These are phyloP conservation scores for Pseudocheirus occidentalis DNA, from an alignment of 2,797 vertebrate genomes.

Conservation along the genomic window DNA sequence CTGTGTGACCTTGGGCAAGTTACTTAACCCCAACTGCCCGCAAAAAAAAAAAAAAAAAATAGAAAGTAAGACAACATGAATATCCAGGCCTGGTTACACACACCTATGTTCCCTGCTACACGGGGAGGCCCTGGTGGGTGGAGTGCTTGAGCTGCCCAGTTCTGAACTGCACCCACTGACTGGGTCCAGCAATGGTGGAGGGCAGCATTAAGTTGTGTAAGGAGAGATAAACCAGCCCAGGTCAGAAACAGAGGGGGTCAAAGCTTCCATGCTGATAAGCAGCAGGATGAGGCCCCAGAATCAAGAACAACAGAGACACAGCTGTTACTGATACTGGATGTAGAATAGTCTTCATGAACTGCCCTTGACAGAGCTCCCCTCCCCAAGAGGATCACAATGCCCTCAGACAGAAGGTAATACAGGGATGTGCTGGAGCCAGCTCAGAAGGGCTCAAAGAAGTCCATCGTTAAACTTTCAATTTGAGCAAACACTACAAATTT, in stretches of 20 bases:
- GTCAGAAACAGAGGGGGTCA: background rate
- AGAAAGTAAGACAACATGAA: background rate
- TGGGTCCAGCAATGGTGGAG: background rate
- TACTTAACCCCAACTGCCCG: no score
- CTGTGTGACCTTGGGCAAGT: no score
- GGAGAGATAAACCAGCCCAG: background rate
- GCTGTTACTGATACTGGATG: no score
- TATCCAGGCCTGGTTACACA: background rate
- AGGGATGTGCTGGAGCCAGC: background rate
- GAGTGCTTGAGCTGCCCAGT: no score
- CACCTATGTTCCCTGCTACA: background rate
- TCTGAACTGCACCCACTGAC: no score
- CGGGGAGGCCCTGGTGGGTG: background rate
- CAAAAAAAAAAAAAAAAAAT: no score
- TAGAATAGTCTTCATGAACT: background rate
- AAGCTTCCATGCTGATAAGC: background rate
- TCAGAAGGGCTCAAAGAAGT: background rate
- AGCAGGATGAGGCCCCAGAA: background rate
- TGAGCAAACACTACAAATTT: background rate
- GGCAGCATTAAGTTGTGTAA: background rate
- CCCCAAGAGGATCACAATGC: background rate
- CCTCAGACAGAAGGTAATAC: background rate
- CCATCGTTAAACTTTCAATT: background rate
- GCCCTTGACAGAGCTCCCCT: background rate
- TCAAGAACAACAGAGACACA: no score